These are phyloP conservation scores for Telmatherina bonti DNA, from an alignment of 2,797 vertebrate genomes.

Conservation along the genomic window DNA sequence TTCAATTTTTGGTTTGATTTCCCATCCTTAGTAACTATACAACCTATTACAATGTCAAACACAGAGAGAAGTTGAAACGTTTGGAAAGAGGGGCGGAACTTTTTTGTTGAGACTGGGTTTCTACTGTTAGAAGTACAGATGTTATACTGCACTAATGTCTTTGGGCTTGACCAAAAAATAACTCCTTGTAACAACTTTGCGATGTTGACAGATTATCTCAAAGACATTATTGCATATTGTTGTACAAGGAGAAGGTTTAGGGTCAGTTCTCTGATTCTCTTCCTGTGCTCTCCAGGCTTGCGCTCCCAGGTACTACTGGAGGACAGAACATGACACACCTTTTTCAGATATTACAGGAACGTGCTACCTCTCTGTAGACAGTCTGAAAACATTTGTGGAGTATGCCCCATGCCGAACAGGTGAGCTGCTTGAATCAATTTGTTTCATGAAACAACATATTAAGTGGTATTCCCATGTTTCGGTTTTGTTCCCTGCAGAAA, in stretches of 20 bases:
- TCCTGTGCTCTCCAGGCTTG: constrained; percentile 75
- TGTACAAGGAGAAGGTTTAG: too few relatives aligned
- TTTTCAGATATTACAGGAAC: constrained; percentile 86
- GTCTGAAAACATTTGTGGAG: constrained; percentile 87
- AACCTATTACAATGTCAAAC: too few relatives aligned
- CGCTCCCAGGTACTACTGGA: constrained; percentile 90
- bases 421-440: constrained; percentile 45
- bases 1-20: too few relatives aligned
- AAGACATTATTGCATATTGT: too few relatives aligned
- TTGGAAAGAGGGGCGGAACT: too few relatives aligned
- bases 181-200: too few relatives aligned
- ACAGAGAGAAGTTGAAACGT: too few relatives aligned
- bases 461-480: constrained; percentile 30
- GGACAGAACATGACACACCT: constrained; percentile 81
- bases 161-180: background rate
- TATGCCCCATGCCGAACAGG: constrained; percentile 91
- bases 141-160: background rate
- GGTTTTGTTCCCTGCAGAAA: constrained; percentile 76
- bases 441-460: background rate
- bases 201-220: too few relatives aligned
- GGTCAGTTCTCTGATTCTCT: background rate
- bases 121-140: background rate
- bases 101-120: background rate
- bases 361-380: constrained; percentile 88
- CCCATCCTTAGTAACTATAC: too few relatives aligned